Evolutionary conservation across 2,797 vertebrate genomes (phyloP).

Genomic region (Dallia pectoralis): DNA sequence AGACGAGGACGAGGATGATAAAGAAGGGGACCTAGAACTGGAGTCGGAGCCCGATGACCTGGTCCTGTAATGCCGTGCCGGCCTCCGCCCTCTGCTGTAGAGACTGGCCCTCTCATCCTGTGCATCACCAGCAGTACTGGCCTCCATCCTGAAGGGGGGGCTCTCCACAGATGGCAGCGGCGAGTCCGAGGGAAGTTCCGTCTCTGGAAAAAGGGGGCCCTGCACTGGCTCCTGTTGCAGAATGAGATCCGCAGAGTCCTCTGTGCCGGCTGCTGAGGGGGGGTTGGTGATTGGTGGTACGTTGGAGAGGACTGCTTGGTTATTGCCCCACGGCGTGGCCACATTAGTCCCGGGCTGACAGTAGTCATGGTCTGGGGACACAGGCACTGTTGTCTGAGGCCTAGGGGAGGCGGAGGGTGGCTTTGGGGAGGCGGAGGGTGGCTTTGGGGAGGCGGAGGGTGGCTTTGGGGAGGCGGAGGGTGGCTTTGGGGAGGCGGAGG

Average conservation of each 20-base stretch:
- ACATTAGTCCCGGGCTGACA: conserved; percentile 55
- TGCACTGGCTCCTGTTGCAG: conserved; percentile 8
- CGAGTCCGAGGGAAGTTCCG: conserved; percentile 31
- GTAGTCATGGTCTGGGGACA: conserved; percentile 88
- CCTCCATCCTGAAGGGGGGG: conserved; percentile 60
- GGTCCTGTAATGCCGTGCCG: conserved; percentile 73
- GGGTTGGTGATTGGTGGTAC: conserved; percentile 8
- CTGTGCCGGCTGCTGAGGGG: neutral
- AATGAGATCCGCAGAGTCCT: neutral
- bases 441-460: conserved; percentile 72
- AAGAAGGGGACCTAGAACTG: conserved; percentile 55
- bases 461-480: conserved; percentile 30
- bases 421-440: conserved; percentile 25
- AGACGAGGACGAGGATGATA: conserved; percentile 41
- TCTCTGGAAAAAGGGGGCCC: conserved; percentile 20
- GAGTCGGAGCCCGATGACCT: conserved; percentile 74
- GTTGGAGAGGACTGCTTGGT: conserved; percentile 52
- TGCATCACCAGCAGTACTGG: conserved; percentile 33
- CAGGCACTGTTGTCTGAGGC: conserved; percentile 11
- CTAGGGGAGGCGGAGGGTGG: conserved; percentile 16
- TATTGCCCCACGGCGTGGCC: conserved; percentile 70
- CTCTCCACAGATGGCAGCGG: conserved; percentile 74
- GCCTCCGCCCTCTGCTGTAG: conserved; percentile 61
- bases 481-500: neutral
- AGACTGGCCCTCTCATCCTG: conserved; percentile 16